These are phyloP conservation scores for Gandaritis pyraliata DNA, from an alignment of 2,888 invertebrate genomes.

Conservation along the genomic window DNA sequence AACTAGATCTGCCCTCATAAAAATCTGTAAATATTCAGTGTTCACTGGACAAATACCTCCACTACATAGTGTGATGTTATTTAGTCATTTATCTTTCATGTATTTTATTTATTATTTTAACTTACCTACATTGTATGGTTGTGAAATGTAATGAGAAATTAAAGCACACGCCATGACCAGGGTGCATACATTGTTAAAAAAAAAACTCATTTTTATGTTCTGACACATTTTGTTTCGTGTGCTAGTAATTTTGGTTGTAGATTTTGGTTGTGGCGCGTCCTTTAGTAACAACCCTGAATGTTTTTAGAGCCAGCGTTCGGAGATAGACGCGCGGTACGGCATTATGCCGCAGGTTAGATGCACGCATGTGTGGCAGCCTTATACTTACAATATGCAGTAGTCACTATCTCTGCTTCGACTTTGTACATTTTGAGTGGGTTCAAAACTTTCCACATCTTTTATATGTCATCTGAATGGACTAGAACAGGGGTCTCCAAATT, in stretches of 20 bases:
- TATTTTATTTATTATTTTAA: conserved; percentile 6
- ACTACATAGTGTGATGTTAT: no score
- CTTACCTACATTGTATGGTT: conserved; percentile 7
- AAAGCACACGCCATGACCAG: neutral
- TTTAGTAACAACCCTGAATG: conserved; percentile 29
- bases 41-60: no score
- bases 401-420: conserved; percentile 30
- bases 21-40: no score
- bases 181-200: no score
- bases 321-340: conserved; percentile 96
- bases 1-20: no score
- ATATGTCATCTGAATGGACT: no score
- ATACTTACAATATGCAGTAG: conserved; percentile 47
- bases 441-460: neutral
- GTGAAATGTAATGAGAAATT: neutral
- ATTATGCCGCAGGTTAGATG: conserved; percentile 91
- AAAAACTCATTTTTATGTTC: no score
- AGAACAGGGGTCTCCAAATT: no score
- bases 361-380: conserved; percentile 75
- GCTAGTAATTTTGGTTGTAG: no score
- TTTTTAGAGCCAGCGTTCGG: conserved; percentile 95
- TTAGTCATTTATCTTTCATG: no score
- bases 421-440: conserved; percentile 27
- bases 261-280: neutral
- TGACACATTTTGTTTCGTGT: no score